Base-by-base conservation (phyloP, 2,888 invertebrate genomes). In the Athrips mouffetella region DNA sequence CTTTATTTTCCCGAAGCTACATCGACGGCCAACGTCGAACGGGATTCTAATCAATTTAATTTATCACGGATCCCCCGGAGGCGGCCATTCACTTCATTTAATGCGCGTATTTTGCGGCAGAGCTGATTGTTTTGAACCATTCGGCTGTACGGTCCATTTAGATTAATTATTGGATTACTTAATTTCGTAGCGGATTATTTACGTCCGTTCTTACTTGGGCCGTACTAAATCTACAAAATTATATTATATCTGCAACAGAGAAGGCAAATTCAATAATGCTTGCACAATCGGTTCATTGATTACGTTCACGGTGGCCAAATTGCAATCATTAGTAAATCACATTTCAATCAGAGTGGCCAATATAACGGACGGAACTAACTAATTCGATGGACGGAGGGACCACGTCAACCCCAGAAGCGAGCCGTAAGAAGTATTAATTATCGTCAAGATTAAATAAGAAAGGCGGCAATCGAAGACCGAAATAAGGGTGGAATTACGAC, bases 81-180 rank as follows among this genome's bases (percentile, higher is more conserved):
- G 84, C 84, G 75, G 80, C 84, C 83, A 86, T 88, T 87, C 87
- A 86, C 85, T 88, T 88, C 88, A 86, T 88, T 88, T 88, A 88
- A 86, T 87, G 87, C 88, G 86, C 84, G 87, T 88, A 87, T 87
- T 88, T 88, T 88, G 88, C 81, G 87, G 87, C 80, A 72, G 76
- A 78, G 82, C 81, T 85, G 87, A 88, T 88, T 88, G 88, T 88
- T 88, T 88, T 87, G 84, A 87, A 87, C 85, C 88, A 87, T 86
- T 87, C 87, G 80, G 78, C 78, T 87, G 83, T 84, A 85, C 84
- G 85, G 83, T 85, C 86, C 88, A 86, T 87, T 87, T 85, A 86
- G 88, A 88, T 88, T 88, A 87, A 87, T 87, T 87, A 87, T 88
- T 82, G 86, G 88, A 87, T 87, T 87, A 86, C 88, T 87, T 86